Percentiles rank a stretch among this genome's conserved stretches.
Evolutionary conservation across 1,140 invertebrate species (phyloP).

Genomic region (Adoxophyes honmai): DNA sequence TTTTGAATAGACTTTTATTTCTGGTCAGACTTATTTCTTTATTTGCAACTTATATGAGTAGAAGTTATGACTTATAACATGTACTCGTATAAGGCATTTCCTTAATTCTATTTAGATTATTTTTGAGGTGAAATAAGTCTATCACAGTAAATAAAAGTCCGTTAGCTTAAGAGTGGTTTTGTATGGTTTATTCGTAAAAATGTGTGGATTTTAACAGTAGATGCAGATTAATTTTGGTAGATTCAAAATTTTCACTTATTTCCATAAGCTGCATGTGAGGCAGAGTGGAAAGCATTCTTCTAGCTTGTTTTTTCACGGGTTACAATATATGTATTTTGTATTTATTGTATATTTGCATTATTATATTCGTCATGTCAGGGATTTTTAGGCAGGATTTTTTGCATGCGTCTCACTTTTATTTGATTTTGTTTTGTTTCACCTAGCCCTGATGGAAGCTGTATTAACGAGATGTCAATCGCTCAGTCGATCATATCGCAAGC

Average conservation of each 20-base stretch:
- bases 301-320: conserved; percentile 30
- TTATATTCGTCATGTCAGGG: conserved; percentile 22
- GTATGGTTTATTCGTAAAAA: conserved; percentile 3
- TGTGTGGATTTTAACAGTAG: conserved; percentile 5
- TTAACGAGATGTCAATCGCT: conserved; percentile 74
- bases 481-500: conserved; percentile 76
- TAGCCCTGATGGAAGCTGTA: conserved; percentile 72
- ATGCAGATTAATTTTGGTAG: conserved; percentile 4
- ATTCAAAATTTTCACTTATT: conserved; percentile 20
- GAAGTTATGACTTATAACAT: no score
- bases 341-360: conserved; percentile 24
- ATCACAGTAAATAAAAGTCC: no score
- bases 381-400: conserved; percentile 23
- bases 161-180: conserved; percentile 6
- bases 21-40: conserved; percentile 1
- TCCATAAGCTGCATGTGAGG: conserved; percentile 37
- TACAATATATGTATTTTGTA: conserved; percentile 25
- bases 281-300: conserved; percentile 66
- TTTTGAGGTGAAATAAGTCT: not conserved
- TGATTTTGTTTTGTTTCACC: conserved; percentile 50
- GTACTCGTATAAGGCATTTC: no score
- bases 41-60: no score
- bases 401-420: conserved; percentile 43
- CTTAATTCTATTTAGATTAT: not conserved
- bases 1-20: not conserved